Evolutionary conservation across 2,113 vertebrate genomes (phyloP).

Genomic region (Drymodes brunneopygia): DNA sequence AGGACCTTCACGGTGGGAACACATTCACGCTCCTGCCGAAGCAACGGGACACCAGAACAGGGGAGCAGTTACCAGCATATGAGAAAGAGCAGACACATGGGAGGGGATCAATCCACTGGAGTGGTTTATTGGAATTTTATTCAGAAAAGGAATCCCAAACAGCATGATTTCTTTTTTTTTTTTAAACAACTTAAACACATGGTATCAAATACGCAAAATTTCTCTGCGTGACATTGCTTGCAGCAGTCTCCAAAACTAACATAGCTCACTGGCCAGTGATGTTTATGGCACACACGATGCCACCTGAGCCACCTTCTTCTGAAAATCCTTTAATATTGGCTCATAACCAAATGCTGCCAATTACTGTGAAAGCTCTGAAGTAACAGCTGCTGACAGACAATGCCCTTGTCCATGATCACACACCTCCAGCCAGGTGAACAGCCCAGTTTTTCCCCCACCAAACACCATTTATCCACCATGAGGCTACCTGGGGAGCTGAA

Average conservation of each 20-base stretch:
- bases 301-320: constrained; percentile 16
- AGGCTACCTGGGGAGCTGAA: not conserved
- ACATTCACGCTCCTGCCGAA: not conserved
- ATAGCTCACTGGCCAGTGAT: not conserved
- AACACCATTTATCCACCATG: not conserved
- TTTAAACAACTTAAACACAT: not conserved
- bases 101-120: not conserved
- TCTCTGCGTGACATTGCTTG: not conserved
- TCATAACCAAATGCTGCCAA: not conserved
- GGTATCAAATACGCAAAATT: not conserved
- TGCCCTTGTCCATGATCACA: not conserved
- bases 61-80: not conserved
- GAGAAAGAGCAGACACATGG: not conserved
- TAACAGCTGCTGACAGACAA: not conserved
- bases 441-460: not conserved
- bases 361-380: not conserved
- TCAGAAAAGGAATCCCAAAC: constrained; percentile 33
- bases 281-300: not conserved
- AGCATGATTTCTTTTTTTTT: not conserved
- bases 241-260: not conserved
- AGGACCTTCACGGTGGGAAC: not conserved
- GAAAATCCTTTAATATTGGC: not conserved
- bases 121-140: constrained; percentile 33
- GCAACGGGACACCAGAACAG: not conserved
- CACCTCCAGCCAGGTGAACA: not conserved